These are phyloP conservation scores for Melikaiella ostensackeni DNA, from an alignment of 2,888 invertebrate species.

Conservation along the genomic window DNA sequence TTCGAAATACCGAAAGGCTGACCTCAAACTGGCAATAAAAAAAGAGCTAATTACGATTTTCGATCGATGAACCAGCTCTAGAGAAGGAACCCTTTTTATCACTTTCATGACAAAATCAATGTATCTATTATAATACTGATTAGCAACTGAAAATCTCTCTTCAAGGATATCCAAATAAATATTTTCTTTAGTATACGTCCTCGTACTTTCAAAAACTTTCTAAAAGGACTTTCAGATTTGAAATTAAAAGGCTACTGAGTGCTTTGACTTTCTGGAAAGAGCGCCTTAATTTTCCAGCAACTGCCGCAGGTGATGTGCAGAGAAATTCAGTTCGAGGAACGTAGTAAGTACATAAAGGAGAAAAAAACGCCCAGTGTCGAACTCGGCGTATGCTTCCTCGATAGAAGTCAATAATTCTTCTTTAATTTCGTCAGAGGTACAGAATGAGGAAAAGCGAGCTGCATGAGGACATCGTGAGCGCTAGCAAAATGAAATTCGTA, in stretches of 20 bases:
- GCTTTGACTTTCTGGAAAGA: slow-evolving; percentile 16
- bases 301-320: slow-evolving; percentile 5
- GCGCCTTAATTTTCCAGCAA: slow-evolving; percentile 14
- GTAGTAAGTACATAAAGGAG: slow-evolving; percentile 30
- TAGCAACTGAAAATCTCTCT: too few relatives aligned
- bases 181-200: too few relatives aligned
- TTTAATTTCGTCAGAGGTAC: slow-evolving; percentile 51
- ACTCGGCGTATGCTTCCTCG: slow-evolving; percentile 23
- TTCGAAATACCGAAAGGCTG: not conserved
- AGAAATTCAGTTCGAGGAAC: slow-evolving; percentile 18
- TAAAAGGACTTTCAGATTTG: not conserved
- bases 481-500: slow-evolving; percentile 19
- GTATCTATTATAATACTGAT: too few relatives aligned
- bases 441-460: slow-evolving; percentile 28
- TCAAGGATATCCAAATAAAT: too few relatives aligned
- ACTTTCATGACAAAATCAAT: too few relatives aligned
- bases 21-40: not conserved
- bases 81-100: too few relatives aligned
- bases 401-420: slow-evolving; percentile 57
- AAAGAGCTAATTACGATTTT: too few relatives aligned
- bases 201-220: too few relatives aligned
- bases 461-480: slow-evolving; percentile 10
- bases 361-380: not conserved
- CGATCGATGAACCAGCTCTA: too few relatives aligned
- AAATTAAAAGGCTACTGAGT: slow-evolving; percentile 10